Conservation (phyloP, 1,140 invertebrate species). For the Bombus sibiricus region DNA sequence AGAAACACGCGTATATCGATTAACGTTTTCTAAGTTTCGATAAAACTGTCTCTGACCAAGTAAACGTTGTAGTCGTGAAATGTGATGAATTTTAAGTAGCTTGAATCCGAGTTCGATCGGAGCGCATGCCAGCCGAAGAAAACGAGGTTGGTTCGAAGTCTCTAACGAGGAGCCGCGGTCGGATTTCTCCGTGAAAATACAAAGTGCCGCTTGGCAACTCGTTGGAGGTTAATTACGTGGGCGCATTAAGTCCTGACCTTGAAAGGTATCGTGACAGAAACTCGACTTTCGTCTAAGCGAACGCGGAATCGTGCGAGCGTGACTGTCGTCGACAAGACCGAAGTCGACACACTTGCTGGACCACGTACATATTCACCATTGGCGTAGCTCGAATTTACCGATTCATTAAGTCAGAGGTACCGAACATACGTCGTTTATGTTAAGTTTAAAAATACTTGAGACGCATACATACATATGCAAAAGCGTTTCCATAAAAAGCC, state of each 20-base stretch:
- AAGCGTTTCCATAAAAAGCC: no score
- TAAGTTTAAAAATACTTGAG: no score
- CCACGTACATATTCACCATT: no score
- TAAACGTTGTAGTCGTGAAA: neutral
- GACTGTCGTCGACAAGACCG: neutral
- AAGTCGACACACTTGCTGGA: neutral
- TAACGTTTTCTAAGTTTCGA: neutral
- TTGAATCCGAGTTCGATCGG: neutral
- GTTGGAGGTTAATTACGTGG: constrained; percentile 24
- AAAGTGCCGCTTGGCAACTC: neutral
- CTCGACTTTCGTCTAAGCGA: constrained; percentile 20
- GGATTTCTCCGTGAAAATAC: constrained; percentile 27
- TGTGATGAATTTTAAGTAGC: constrained; percentile 33
- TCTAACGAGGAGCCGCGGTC: constrained; percentile 23
- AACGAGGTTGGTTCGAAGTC: constrained; percentile 1
- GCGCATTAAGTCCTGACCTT: neutral
- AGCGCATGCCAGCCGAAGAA: neutral
- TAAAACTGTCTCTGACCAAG: neutral
- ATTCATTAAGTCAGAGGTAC: no score
- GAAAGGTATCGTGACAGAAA: constrained; percentile 11
- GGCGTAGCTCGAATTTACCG: no score
- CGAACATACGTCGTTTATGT: no score
- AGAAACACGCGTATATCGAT: neutral
- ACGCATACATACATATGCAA: no score
- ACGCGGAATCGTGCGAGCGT: constrained; percentile 1